phyloP scores from a whole-genome alignment of 2,113 vertebrate genomes.

The Callocephalon fimbriatum region DNA sequence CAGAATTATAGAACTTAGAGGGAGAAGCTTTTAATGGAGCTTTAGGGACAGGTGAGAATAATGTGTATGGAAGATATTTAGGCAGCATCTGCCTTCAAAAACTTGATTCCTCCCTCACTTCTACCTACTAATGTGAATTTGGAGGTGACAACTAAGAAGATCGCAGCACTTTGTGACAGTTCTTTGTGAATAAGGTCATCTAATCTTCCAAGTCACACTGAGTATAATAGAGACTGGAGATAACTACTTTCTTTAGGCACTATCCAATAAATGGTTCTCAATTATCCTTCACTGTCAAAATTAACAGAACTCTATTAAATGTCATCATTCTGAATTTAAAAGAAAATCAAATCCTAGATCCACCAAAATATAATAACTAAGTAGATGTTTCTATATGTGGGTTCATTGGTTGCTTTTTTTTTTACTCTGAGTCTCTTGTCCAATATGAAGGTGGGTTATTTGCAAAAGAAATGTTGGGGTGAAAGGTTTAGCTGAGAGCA shows the following conservation, averaged over 20 bases:
- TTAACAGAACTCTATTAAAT: not conserved
- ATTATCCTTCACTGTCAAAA: not conserved
- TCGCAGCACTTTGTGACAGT: not conserved
- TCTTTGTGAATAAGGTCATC: not conserved
- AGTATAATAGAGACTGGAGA: not conserved
- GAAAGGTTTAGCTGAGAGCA: not conserved
- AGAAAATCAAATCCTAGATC: not conserved
- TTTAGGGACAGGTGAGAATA: not conserved
- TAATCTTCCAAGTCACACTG: not conserved
- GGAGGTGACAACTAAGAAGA: not conserved
- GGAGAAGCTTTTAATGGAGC: not conserved
- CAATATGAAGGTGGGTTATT: not conserved
- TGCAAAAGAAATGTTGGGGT: not conserved
- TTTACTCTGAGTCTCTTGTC: not conserved
- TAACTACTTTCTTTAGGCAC: not conserved
- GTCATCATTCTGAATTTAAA: not conserved
- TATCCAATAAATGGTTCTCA: not conserved
- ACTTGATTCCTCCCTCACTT: not conserved
- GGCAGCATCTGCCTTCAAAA: not conserved
- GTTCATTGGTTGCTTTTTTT: not conserved
- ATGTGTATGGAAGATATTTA: not conserved
- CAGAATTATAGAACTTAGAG: not conserved
- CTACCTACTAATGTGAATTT: not conserved
- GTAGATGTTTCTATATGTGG: not conserved
- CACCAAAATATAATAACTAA: not conserved